Evolutionary conservation across 2,113 vertebrate species (phyloP), one percentile per base, ranked within the genome.

Genomic region (Nannobrachium achirus): DNA sequence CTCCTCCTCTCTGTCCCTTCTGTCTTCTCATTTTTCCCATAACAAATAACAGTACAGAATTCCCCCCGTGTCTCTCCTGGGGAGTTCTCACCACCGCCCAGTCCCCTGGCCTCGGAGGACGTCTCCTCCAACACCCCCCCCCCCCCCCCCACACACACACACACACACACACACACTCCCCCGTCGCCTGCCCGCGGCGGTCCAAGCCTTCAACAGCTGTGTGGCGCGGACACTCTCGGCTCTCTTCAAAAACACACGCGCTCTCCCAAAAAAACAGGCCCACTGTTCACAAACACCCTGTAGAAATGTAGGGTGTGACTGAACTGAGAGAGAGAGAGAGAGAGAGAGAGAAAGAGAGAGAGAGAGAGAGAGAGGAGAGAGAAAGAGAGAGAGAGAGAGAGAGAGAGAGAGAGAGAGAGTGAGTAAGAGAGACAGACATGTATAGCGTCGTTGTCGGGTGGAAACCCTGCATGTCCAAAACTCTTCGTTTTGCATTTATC

Each of bases 1-100:
- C 63, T 70, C 77, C 81, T 77, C 75, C 81, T 86, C 79, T 75
- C 80, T 86, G 90, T 90, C 88, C 80, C 84, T 15, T 15, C 83
- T 81, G 82, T 81, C 86, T 83, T 88, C 85, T 81, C 81, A 33
- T 63, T 90, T 88, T 91, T 92, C 90, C 86, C 90, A 92, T 91
- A 93, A 93, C 91, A 92, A 92, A 92, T 91, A 89, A 89, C 82
- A 82, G 83, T 15, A 68, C 86, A 92, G 89, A 91, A 91, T 82
- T 88, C 86, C 86, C 82, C 89, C 89, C 45, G 55, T 73, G 79
- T 85, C 85, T 88, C 89, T 92, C 89, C 70, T 82, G 81, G 90
- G 89, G 89, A 89, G 89, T 89, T 90, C 91, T 91, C 81, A 82
- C 87, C 87, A 89, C 86, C 84, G 87, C 89, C 87, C 89, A 73